Evolutionary conservation across 2,888 invertebrate genomes (phyloP), one percentile per base, ranked within the genome.

Genomic region (Drosophila paramelanica): DNA sequence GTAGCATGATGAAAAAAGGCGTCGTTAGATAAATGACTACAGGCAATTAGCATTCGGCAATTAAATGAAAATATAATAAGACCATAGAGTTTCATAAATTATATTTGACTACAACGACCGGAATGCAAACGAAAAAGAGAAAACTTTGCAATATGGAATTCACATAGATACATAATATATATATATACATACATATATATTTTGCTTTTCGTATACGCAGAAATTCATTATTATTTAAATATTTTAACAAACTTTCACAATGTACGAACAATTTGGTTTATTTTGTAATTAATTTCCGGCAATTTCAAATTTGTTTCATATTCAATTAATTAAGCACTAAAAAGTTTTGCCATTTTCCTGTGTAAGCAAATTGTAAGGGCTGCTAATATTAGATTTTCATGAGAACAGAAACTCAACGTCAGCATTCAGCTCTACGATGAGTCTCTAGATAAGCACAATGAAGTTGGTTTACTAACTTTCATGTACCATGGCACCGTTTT

Each of bases 21-120:
- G 67, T 55, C 49, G 67, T 67, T 27, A 55, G 14, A 14, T n/a
- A 31, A 31, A 31, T 8, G 27, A 31, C 27, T 31, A 8, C 27
- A 31, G 27, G 27, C 27, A 31, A 31, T 31, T 31, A 8, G 8
- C 0, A 31, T 31, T 31, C 27, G 2, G 27, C 27, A 31, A 31
- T 31, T 31, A 31, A 31, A 31, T 31, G 10, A 2, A 31, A 31
- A 31, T 31, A 31, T 8, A 31, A 31, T 31, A 31, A 31, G 8
- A 31, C 10, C 31, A 10, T 8, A 31, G 31, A 31, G 10, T 31
- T 31, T 31, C 10, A 3, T 10, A 31, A 31, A 31, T 31, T 31
- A 36, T 13, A 36, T 36, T 36, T 33, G 11, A 33, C 2, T 33
- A 23, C 3, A 23, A 23, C 23, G 4, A 23, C 23, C 23, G 23